phyloP scores from a whole-genome alignment of 2,113 vertebrate species.

The Bombycilla garrulus region DNA sequence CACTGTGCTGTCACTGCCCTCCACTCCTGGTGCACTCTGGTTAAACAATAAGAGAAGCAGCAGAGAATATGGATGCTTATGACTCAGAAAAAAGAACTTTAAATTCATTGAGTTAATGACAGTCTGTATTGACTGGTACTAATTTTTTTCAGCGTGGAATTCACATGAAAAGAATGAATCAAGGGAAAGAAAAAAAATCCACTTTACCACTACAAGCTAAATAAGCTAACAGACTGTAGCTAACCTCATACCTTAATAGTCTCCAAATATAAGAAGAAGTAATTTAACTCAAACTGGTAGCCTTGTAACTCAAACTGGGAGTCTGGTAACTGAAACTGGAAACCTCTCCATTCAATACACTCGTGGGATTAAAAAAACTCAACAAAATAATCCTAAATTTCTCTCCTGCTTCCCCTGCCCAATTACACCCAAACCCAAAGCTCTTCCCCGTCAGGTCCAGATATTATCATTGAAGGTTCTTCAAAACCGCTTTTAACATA shows the following conservation, averaged over 20 bases:
- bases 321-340: too few species aligned
- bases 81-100: not conserved
- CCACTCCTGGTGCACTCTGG: not conserved
- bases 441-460: not conserved
- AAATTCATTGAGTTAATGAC: not conserved
- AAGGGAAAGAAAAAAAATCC: not conserved
- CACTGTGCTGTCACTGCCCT: not conserved
- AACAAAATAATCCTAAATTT: not conserved
- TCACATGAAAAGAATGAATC: not conserved
- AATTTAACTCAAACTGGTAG: not conserved
- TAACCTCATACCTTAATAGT: not conserved
- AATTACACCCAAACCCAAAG: not conserved
- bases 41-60: not conserved
- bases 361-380: not conserved
- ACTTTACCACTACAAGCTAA: not conserved
- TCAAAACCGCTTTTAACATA: not conserved
- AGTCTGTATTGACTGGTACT: not conserved
- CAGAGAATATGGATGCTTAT: not conserved
- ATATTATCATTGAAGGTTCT: not conserved
- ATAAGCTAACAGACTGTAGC: not conserved
- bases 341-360: not conserved
- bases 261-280: not conserved
- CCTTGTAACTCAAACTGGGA: not conserved
- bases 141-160: not conserved
- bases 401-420: not conserved